Evolutionary conservation across 1,140 invertebrate species (phyloP).

Genomic region (Limonius californicus): DNA sequence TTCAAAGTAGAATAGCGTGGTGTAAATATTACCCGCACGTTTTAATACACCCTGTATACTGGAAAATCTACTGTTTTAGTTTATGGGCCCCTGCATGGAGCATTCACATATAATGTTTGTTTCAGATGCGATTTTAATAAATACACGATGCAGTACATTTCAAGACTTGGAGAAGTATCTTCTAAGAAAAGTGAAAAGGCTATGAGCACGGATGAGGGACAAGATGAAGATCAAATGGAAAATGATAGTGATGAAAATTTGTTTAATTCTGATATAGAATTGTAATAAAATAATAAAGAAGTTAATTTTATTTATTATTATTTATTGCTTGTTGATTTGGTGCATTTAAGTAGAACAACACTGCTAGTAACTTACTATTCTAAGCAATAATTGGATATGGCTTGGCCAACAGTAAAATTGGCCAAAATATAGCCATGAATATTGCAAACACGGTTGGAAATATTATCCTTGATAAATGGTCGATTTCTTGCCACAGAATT

Average conservation of each 20-base stretch:
- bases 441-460: slow-evolving; percentile 72
- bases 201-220: neutral
- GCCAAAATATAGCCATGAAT: slow-evolving; percentile 73
- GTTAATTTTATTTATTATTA: neutral
- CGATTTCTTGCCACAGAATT: slow-evolving; percentile 65
- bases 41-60: too few species aligned
- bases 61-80: neutral
- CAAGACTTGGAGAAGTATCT: slow-evolving; percentile 51
- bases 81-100: slow-evolving; percentile 5
- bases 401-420: slow-evolving; percentile 40
- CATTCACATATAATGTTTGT: too few species aligned
- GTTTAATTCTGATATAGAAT: slow-evolving; percentile 13
- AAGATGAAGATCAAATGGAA: neutral
- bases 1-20: too few species aligned
- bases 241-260: neutral
- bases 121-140: slow-evolving; percentile 78
- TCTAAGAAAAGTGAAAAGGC: slow-evolving; percentile 16
- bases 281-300: neutral
- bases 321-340: too few species aligned
- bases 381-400: neutral
- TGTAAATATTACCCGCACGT: too few species aligned
- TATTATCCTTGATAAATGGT: slow-evolving; percentile 62
- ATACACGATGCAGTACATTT: slow-evolving; percentile 66
- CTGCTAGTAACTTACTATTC: neutral
- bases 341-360: too few species aligned